Evolutionary conservation across 2,113 vertebrate genomes (phyloP).

Genomic region (Isichthys henryi): DNA sequence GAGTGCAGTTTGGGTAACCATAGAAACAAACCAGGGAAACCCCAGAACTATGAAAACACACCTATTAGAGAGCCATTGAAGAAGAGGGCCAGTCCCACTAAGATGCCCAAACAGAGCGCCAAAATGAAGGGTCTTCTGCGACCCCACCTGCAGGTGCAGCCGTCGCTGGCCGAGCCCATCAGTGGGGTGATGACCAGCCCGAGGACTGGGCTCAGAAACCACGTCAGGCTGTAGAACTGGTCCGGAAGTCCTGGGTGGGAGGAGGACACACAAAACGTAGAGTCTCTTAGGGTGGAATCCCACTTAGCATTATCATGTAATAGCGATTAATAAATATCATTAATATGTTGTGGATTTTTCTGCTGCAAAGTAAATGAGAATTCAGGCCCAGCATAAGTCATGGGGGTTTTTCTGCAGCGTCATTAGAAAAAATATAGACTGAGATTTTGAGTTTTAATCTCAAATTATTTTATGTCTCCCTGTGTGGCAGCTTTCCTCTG

Average conservation of each 20-base stretch:
- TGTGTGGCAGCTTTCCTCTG: background rate
- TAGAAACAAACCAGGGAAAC: background rate
- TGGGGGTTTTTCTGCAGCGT: background rate
- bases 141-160: conserved; percentile 90
- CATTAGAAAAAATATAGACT: background rate
- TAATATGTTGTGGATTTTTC: background rate
- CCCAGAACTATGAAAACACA: conserved; percentile 43
- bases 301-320: background rate
- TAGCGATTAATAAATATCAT: background rate
- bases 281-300: background rate
- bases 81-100: conserved; percentile 87
- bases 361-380: background rate
- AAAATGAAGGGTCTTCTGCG: conserved; percentile 91
- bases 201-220: conserved; percentile 94
- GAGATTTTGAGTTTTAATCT: background rate
- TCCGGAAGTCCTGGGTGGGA: background rate
- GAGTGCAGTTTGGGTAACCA: background rate
- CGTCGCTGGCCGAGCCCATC: conserved; percentile 93
- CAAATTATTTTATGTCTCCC: background rate
- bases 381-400: background rate
- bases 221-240: conserved; percentile 97
- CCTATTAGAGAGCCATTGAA: conserved; percentile 92
- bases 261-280: background rate
- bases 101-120: conserved; percentile 81
- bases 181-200: conserved; percentile 91